A percentile compares a stretch with the other conserved stretches of the same genome.
Conservation (phyloP, 2,888 invertebrate species). For the Eledona agricola region DNA sequence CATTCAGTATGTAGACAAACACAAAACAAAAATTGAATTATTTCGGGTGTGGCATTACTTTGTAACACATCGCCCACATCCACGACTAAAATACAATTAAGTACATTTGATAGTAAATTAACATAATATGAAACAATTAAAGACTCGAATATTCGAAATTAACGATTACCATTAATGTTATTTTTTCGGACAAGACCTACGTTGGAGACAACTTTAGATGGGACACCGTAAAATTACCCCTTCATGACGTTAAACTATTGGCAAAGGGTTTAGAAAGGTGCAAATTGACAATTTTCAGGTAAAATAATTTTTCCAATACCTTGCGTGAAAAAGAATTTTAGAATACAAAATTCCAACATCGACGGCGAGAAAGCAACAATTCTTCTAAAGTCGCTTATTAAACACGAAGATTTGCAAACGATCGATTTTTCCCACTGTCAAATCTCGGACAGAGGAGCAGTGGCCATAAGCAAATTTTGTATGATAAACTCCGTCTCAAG, state of each 20-base stretch:
- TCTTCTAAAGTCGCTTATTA: constrained; percentile 50
- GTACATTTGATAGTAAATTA: too few species aligned
- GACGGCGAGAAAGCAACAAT: constrained; percentile 52
- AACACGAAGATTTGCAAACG: constrained; percentile 48
- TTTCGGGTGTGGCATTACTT: background rate
- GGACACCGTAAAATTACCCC: constrained; percentile 50
- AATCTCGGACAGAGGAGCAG: constrained; percentile 52
- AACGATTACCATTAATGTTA: too few species aligned
- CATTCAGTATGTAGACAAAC: constrained; percentile 1
- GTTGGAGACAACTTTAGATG: constrained; percentile 55
- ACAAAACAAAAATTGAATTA: constrained; percentile 9
- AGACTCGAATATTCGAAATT: too few species aligned
- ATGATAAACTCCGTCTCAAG: constrained; percentile 45
- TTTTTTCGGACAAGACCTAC: too few species aligned
- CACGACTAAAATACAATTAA: too few species aligned
- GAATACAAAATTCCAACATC: constrained; percentile 56
- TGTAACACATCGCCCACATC: background rate
- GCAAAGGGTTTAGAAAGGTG: constrained; percentile 54
- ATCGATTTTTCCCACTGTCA: constrained; percentile 59
- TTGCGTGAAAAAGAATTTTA: constrained; percentile 32
- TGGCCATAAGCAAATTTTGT: constrained; percentile 52
- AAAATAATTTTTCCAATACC: constrained; percentile 1
- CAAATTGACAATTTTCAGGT: constrained; percentile 51
- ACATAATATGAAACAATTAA: too few species aligned
- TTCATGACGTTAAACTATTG: constrained; percentile 51